Percentiles rank a stretch among this genome's conserved stretches.
Evolutionary conservation across 2,797 vertebrate genomes (phyloP).

Genomic region (Tamandua tetradactyla): DNA sequence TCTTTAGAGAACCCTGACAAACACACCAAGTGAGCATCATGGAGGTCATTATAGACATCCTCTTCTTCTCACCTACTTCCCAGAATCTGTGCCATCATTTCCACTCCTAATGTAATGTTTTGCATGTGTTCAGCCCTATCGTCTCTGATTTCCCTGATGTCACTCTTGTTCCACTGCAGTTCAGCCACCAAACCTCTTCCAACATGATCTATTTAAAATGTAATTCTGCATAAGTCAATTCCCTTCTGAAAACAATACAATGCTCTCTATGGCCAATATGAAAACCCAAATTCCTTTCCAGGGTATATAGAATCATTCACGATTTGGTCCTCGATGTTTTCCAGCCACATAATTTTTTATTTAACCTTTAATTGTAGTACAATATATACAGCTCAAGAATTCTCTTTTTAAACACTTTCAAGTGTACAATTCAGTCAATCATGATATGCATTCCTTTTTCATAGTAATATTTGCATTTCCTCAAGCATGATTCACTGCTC

Average conservation of each 20-base stretch:
- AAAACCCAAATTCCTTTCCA: not conserved
- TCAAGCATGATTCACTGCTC: not conserved
- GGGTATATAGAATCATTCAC: not conserved
- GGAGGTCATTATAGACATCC: not conserved
- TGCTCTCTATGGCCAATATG: not conserved
- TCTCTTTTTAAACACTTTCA: not conserved
- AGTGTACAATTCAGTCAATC: too few species aligned
- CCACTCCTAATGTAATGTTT: not conserved
- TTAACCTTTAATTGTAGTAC: too few species aligned
- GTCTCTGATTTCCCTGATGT: not conserved
- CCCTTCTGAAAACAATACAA: not conserved
- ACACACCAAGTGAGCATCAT: not conserved
- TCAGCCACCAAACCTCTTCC: not conserved
- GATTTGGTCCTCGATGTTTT: not conserved
- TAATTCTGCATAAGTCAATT: not conserved
- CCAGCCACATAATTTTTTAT: not conserved
- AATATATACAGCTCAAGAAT: too few species aligned
- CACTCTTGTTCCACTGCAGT: not conserved
- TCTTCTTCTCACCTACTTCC: not conserved
- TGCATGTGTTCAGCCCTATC: not conserved
- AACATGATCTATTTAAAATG: not conserved
- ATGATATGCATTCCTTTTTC: not conserved
- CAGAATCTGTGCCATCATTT: not conserved
- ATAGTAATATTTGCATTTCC: not conserved
- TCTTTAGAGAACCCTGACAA: too few species aligned